Percentiles rank a stretch among this genome's conserved stretches.
phyloP scores from a whole-genome alignment of 1,140 invertebrate species.

The Bombus waltoni region DNA sequence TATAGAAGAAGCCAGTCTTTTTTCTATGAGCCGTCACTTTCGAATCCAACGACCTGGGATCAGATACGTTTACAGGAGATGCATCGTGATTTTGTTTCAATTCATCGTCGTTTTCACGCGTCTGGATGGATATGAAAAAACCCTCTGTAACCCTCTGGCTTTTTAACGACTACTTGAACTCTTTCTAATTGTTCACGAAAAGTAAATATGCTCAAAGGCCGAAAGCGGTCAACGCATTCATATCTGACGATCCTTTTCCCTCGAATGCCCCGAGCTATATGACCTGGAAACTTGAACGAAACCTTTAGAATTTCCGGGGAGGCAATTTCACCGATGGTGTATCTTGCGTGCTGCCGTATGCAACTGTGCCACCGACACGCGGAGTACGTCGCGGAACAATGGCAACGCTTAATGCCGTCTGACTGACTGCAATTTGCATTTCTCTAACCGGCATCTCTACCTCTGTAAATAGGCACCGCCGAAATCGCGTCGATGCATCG shows the following conservation, averaged over 20 bases:
- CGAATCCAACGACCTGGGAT: conserved; percentile 43
- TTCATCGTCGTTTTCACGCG: not conserved
- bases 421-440: conserved; percentile 65
- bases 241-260: not conserved
- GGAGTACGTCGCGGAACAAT: conserved; percentile 43
- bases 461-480: conserved; percentile 10
- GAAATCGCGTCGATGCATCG: conserved; percentile 53
- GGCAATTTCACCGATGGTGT: conserved; percentile 59
- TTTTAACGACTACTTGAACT: conserved; percentile 8
- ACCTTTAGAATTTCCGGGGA: conserved; percentile 59
- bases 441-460: conserved; percentile 39
- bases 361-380: conserved; percentile 25
- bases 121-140: not conserved
- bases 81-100: not conserved
- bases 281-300: conserved; percentile 73
- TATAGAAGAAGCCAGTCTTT: conserved; percentile 31
- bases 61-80: not conserved
- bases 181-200: conserved; percentile 31
- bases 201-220: conserved; percentile 32
- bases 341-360: conserved; percentile 28
- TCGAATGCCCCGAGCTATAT: conserved; percentile 56
- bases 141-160: too few species aligned
- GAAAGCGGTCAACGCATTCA: conserved; percentile 39
- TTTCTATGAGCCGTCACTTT: conserved; percentile 48
- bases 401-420: conserved; percentile 53